These are phyloP conservation scores for Eristalis intricaria DNA, from an alignment of 2,888 invertebrate genomes.

Conservation along the genomic window DNA sequence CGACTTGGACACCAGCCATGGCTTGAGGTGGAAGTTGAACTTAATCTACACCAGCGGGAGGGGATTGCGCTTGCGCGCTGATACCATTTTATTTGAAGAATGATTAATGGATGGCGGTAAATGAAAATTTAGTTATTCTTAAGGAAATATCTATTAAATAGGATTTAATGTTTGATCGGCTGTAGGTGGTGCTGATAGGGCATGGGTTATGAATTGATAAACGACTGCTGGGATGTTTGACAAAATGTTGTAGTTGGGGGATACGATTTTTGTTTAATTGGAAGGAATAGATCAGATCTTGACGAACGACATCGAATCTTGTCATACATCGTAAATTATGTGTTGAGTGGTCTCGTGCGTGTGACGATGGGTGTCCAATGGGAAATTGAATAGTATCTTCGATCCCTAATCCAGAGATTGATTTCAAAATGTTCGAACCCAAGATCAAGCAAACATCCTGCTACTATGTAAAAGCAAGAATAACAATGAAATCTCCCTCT, in stretches of 20 bases:
- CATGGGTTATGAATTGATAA: conserved; percentile 63
- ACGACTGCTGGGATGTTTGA: conserved; percentile 24
- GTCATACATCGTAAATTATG: no score
- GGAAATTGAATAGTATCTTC: no score
- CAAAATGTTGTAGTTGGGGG: neutral
- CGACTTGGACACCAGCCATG: conserved; percentile 27
- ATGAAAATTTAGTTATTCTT: conserved; percentile 71
- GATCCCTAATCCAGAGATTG: no score
- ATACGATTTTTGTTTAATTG: neutral
- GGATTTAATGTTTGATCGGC: conserved; percentile 64
- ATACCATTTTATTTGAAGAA: conserved; percentile 71
- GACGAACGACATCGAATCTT: neutral
- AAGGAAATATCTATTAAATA: conserved; percentile 67
- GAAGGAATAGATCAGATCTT: neutral
- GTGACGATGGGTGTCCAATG: no score
- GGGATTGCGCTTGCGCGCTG: conserved; percentile 48
- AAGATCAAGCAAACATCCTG: no score
- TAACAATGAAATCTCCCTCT: neutral
- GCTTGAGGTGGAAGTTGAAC: conserved; percentile 62
- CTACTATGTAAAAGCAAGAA: no score
- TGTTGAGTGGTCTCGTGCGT: no score
- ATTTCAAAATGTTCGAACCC: no score
- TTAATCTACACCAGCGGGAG: conserved; percentile 44
- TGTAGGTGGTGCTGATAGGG: conserved; percentile 69
- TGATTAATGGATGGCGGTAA: conserved; percentile 67